phyloP scores from a whole-genome alignment of 2,888 invertebrate genomes.

The Hedya salicella region DNA sequence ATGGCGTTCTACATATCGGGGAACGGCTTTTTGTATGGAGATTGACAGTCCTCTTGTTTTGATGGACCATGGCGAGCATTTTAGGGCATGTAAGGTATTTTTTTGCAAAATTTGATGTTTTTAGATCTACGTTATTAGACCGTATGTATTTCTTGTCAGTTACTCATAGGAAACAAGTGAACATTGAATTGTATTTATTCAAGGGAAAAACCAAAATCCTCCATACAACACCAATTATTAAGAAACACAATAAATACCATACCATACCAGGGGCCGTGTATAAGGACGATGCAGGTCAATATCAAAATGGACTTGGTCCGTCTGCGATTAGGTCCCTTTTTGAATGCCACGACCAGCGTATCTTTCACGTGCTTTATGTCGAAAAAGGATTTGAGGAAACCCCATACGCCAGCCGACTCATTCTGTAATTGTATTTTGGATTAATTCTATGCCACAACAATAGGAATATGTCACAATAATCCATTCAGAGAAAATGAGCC shows the following conservation, averaged over 20 bases:
- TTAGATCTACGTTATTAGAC: no score
- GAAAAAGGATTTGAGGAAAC: conserved; percentile 77
- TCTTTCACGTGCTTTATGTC: conserved; percentile 80
- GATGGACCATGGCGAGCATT: no score
- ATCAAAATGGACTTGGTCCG: conserved; percentile 72
- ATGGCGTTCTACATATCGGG: no score
- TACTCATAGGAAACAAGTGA: no score
- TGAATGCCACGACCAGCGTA: conserved; percentile 80
- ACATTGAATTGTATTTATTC: no score
- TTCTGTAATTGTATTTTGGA: conserved; percentile 57
- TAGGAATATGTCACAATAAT: background rate
- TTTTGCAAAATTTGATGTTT: no score
- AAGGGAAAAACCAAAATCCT: background rate
- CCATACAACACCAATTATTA: background rate
- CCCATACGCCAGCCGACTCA: conserved; percentile 49
- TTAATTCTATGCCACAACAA: conserved; percentile 3
- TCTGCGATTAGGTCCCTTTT: conserved; percentile 72
- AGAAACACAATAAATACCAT: conserved; percentile 56
- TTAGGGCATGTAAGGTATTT: no score
- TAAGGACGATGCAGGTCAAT: conserved; percentile 67
- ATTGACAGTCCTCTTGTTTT: no score
- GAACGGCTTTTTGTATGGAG: no score
- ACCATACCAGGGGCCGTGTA: conserved; percentile 76
- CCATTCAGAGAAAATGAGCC: background rate
- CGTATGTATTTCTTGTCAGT: no score